Conservation (phyloP, 2,797 vertebrate genomes). For the Pantherophis alleghaniensis region DNA sequence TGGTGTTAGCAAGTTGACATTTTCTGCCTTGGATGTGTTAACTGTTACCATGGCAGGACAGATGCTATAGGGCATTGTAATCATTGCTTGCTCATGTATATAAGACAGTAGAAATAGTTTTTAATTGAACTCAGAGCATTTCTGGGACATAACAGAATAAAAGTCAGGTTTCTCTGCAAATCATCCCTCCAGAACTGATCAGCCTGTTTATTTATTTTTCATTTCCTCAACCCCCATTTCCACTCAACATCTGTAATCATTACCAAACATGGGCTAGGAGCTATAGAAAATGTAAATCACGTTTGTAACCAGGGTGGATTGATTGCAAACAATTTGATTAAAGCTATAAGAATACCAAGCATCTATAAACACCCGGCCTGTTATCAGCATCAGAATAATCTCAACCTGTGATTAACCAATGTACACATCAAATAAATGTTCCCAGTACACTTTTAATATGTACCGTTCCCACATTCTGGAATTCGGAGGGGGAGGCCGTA, state of each 20-base stretch:
- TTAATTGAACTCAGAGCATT: constrained; percentile 12
- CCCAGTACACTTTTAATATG: neutral
- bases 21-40: constrained; percentile 43
- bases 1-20: constrained; percentile 45
- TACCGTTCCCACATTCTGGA: neutral
- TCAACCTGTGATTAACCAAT: neutral
- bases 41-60: constrained; percentile 1
- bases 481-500: neutral
- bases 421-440: neutral
- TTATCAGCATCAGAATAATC: neutral
- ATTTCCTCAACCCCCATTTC: neutral
- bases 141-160: constrained; percentile 21
- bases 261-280: neutral
- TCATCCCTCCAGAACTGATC: neutral
- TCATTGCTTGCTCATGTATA: neutral
- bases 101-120: constrained; percentile 22
- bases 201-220: neutral
- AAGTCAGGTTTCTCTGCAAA: neutral
- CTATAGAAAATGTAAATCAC: neutral
- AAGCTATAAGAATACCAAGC: neutral
- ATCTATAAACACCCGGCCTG: neutral
- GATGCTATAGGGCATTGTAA: constrained; percentile 18
- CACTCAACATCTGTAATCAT: neutral
- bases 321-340: neutral
- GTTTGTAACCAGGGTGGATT: neutral